Evolutionary conservation across 2,888 invertebrate species (phyloP).

Genomic region (Mesochorus sp.): DNA sequence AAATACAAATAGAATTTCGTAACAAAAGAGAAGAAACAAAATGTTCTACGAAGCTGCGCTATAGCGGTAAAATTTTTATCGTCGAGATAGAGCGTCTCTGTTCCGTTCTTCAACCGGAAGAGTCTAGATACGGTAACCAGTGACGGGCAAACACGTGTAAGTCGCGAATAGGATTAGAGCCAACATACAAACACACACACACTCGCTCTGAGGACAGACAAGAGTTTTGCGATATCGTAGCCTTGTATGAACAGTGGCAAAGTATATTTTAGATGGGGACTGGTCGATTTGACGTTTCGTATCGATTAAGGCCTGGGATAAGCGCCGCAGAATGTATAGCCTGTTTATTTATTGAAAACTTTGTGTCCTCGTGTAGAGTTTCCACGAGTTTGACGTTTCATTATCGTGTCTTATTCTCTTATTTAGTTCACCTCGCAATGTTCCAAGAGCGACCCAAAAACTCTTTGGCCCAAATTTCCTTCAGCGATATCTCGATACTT

Average conservation of each 20-base stretch:
- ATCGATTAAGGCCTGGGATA: constrained; percentile 39
- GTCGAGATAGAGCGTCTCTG: constrained; percentile 16
- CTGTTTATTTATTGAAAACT: constrained; percentile 13
- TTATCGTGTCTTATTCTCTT: neutral
- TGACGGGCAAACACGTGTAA: constrained; percentile 52
- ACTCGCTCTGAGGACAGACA: neutral
- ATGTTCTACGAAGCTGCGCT: no score
- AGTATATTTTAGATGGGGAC: constrained; percentile 22
- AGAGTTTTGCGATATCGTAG: constrained; percentile 18
- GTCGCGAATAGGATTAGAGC: constrained; percentile 41
- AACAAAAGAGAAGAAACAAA: no score
- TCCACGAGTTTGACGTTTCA: constrained; percentile 3
- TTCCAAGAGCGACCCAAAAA: neutral
- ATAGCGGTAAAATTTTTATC: neutral
- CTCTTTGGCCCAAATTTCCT: neutral
- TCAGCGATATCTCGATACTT: neutral
- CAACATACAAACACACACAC: neutral
- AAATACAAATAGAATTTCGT: no score
- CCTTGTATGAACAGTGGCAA: constrained; percentile 34
- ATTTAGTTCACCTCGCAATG: neutral
- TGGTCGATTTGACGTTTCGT: constrained; percentile 33
- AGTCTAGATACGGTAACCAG: constrained; percentile 10
- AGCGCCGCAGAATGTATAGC: neutral
- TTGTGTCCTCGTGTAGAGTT: neutral
- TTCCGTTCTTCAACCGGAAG: constrained; percentile 14